A percentile compares a stretch with the other conserved stretches of the same genome.
Conservation (phyloP, 2,888 invertebrate species). For the Drosophila percnosoma region DNA sequence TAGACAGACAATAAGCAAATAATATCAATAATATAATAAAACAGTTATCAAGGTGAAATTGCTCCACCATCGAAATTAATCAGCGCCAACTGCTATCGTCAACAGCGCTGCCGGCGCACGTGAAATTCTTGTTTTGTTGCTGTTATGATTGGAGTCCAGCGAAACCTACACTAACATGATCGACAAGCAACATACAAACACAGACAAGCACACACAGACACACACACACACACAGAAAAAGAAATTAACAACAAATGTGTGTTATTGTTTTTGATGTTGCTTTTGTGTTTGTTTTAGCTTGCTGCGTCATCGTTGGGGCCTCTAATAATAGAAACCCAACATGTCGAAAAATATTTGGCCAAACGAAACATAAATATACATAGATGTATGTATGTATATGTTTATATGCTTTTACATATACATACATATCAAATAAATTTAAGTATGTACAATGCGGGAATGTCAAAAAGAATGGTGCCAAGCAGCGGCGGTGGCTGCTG, state of each 20-base stretch:
- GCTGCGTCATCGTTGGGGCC: slow-evolving; percentile 53
- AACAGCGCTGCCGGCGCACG: slow-evolving; percentile 19
- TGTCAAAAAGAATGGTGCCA: slow-evolving; percentile 33
- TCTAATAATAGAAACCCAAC: slow-evolving; percentile 67
- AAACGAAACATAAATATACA: slow-evolving; percentile 52
- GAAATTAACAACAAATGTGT: slow-evolving; percentile 28
- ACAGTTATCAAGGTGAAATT: slow-evolving; percentile 38
- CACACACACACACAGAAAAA: neutral
- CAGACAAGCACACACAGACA: too few species aligned
- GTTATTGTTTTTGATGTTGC: slow-evolving; percentile 31
- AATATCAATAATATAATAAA: neutral
- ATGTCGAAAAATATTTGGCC: slow-evolving; percentile 62
- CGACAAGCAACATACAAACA: slow-evolving; percentile 16
- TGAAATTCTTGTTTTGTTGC: slow-evolving; percentile 18
- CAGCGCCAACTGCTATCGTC: slow-evolving; percentile 19
- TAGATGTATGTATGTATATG: slow-evolving; percentile 20
- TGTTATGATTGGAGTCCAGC: slow-evolving; percentile 11
- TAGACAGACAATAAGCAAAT: neutral
- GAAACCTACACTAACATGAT: slow-evolving; percentile 38
- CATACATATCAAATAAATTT: slow-evolving; percentile 33
- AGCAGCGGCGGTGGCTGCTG: neutral
- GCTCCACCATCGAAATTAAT: slow-evolving; percentile 29
- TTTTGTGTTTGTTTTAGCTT: slow-evolving; percentile 25
- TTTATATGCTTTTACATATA: slow-evolving; percentile 13
- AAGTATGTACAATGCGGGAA: slow-evolving; percentile 9